These are phyloP conservation scores for Cheilosia vernalis DNA, from an alignment of 2,888 invertebrate species.

Conservation along the genomic window DNA sequence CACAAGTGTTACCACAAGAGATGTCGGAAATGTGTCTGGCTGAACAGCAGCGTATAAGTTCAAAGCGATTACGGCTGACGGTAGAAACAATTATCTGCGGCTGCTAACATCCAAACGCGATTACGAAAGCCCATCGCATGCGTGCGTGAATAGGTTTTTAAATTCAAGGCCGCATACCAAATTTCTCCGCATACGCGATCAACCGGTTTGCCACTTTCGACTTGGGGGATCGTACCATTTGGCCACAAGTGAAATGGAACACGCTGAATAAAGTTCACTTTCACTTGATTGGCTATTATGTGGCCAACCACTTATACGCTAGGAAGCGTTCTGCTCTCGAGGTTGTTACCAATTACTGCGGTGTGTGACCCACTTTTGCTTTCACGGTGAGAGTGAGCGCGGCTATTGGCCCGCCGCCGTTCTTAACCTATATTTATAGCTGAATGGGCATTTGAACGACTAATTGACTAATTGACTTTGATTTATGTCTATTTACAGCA, in stretches of 20 bases:
- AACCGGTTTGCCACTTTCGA: conserved; percentile 38
- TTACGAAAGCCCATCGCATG: conserved; percentile 27
- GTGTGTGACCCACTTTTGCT: conserved; percentile 34
- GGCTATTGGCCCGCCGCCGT: conserved; percentile 22
- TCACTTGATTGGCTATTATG: conserved; percentile 57
- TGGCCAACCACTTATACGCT: conserved; percentile 23
- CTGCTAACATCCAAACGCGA: not conserved
- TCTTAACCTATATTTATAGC: conserved; percentile 29
- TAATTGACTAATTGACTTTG: conserved; percentile 25
- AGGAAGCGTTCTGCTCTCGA: conserved; percentile 10
- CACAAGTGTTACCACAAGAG: conserved; percentile 7
- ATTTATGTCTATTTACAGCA: conserved; percentile 41
- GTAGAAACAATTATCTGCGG: conserved; percentile 5
- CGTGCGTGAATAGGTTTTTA: conserved; percentile 21
- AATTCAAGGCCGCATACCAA: conserved; percentile 67
- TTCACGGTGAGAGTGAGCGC: conserved; percentile 16
- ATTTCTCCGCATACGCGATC: conserved; percentile 42
- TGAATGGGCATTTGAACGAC: conserved; percentile 11
- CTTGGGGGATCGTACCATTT: not conserved
- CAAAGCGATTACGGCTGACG: not conserved
- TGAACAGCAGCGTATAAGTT: not conserved
- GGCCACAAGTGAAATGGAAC: conserved; percentile 31
- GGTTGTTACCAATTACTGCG: not conserved
- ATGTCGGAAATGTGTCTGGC: conserved; percentile 23
- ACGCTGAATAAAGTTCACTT: conserved; percentile 48